Base-by-base conservation (phyloP, 2,797 vertebrate genomes). In the Sandelia bainsii region DNA sequence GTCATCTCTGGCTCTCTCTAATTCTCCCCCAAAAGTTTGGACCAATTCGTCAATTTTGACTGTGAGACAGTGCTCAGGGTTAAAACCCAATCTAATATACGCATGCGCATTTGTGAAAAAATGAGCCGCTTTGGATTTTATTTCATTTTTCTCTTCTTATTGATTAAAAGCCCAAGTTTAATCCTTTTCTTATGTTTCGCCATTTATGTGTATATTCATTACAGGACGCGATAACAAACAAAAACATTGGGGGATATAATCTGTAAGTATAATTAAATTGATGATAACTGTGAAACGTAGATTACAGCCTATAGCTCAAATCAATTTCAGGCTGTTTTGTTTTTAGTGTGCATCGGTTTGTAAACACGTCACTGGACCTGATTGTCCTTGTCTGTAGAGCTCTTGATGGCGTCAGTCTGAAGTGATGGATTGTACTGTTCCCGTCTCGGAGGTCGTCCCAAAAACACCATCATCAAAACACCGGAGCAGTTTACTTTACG, bases 91-190 rank as follows among this genome's bases (percentile, higher is more conserved):
- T 6, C 3, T 4, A 11, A 8, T 6, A 4, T 1, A 0, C 86
- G 86, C 89, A 58, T 87, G 90, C 77, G 84, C 80, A 1, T 1
- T 46, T 3, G 6, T 42, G 48, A 17, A 70, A 88, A 29, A 37
- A 94, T 94, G 91, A 93, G 89, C 67, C 90, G 93, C 2, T 94
- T 94, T 57, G 92, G 90, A 3, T 89, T 94, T 61, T 94, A 94
- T 89, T 93, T 81, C 25, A 34, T 94, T 64, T 94, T 94, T 65
- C 23, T 94, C 22, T 92, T 93, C 72, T 83, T 94, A 25, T 46
- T 92, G 12, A 75, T 82, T 22, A 93, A 93, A 91, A 81, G 89
- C 54, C 93, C 92, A 17, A 94, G 91, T 86, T 70, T 90, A 4
- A 75, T 91, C 27, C 87, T 94, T 1, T 89, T 93, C 40, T 2